Percentiles rank a stretch among this genome's conserved stretches.
phyloP scores from a whole-genome alignment of 2,113 vertebrate species.

The Gymnorhina tibicen region DNA sequence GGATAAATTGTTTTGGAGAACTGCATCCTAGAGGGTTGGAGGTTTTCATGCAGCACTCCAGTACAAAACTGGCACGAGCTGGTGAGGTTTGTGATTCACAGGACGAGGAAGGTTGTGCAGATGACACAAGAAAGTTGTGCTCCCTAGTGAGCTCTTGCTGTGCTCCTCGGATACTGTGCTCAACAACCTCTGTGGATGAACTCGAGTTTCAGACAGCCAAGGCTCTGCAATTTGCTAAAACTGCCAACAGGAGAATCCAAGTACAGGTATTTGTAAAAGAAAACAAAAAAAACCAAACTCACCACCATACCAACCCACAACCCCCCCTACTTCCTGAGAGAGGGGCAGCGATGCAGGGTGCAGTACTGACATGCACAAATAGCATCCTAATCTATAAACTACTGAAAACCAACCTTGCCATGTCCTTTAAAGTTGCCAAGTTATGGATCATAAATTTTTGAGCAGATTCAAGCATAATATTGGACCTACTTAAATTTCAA shows the following conservation, averaged over 20 bases:
- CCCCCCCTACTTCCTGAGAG: not conserved
- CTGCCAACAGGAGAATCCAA: not conserved
- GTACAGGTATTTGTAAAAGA: not conserved
- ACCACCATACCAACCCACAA: not conserved
- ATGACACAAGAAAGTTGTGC: not conserved
- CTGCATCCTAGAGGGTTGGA: not conserved
- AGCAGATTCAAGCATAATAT: not conserved
- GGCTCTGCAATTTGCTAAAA: not conserved
- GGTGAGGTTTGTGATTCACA: not conserved
- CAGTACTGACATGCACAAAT: not conserved
- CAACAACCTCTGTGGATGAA: not conserved
- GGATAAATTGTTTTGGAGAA: not conserved
- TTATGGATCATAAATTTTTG: not conserved
- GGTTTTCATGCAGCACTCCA: not conserved
- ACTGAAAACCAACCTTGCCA: not conserved
- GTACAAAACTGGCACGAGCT: not conserved
- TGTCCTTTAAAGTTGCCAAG: not conserved
- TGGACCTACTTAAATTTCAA: not conserved
- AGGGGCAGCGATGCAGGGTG: not conserved
- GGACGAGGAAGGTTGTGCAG: rapidly evolving
- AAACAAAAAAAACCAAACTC: not conserved
- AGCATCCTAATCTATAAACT: not conserved
- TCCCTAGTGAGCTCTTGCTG: not conserved
- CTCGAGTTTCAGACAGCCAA: rapidly evolving
- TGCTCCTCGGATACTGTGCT: not conserved